Evolutionary conservation across 2,888 invertebrate genomes (phyloP), one percentile per base, ranked within the genome.

Genomic region (Epinotia ramella): DNA sequence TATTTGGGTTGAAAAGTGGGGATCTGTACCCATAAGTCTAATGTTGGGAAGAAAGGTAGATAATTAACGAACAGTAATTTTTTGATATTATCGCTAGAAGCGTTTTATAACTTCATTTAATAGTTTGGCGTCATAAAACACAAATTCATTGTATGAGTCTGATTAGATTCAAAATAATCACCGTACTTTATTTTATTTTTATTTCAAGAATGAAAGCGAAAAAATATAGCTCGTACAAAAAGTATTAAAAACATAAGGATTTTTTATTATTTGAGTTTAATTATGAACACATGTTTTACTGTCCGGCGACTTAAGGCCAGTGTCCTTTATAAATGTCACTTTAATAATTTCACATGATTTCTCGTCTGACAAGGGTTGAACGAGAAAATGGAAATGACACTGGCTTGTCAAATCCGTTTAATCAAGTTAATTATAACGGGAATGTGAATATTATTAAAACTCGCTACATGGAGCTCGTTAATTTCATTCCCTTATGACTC

Each of bases 301-400:
- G 49, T 46, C 46, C 64, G 46, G 9, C n/a, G 62, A 18, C 46
- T n/a, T 66, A 66, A 24, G 16, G 40, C 13, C 66, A 24, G 64
- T 18, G 24, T 44, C 68, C 46, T 69, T 69, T 24, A 44, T 68
- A 59, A 69, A 69, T 69, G 59, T 69, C 69, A 60, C 46, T 33
- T 68, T 59, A 68, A 68, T 69, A 60, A 69, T 60, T 68, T 68
- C 59, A 59, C 28, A 53, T 63, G 49, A 46, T 64, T 49, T 12
- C 16, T 57, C 53, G 16, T 18, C 46, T 71, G 71, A 62, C 33
- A 53, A 56, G 63, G 71, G 63, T 71, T 53, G 16, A 56, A 62
- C 20, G 53, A 18, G 16, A 63, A 40, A 63, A 16, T 64, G 49
- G 40, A 11, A 56, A 62, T 64, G 63, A 63, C 63, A 33, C 71